Evolutionary conservation across 2,888 invertebrate genomes (phyloP).

Genomic region (Bimastos eiseni): DNA sequence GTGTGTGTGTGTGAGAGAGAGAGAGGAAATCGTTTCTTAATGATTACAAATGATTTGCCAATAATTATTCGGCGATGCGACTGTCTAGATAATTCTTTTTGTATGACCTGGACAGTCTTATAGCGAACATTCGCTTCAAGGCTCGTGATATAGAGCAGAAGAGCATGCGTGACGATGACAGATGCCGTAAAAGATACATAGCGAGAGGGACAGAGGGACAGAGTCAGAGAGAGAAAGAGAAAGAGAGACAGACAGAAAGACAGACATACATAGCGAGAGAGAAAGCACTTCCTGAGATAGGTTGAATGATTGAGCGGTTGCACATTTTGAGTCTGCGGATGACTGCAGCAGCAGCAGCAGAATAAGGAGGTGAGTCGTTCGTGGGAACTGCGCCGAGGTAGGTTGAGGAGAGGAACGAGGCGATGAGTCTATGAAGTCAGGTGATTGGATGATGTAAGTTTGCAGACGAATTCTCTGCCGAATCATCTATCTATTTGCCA

Average conservation of each 20-base stretch:
- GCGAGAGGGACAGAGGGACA: not conserved
- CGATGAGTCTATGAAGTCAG: slow-evolving; percentile 5
- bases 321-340: not conserved
- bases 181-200: too few relatives aligned
- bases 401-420: not conserved
- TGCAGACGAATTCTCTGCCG: not conserved
- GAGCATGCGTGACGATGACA: not conserved
- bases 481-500: not conserved
- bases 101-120: not conserved
- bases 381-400: not conserved
- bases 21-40: not conserved
- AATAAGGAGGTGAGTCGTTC: not conserved
- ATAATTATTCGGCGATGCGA: not conserved
- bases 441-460: slow-evolving; percentile 6
- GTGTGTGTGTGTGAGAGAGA: not conserved
- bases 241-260: too few relatives aligned
- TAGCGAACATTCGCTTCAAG: not conserved
- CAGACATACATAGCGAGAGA: not conserved
- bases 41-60: not conserved
- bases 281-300: not conserved
- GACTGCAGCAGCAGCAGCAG: not conserved
- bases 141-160: not conserved
- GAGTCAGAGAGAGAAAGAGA: too few relatives aligned
- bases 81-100: not conserved
- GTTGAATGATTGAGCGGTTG: not conserved